Base-by-base conservation (phyloP, 2,797 vertebrate species). In the Myiotriccus ornatus region DNA sequence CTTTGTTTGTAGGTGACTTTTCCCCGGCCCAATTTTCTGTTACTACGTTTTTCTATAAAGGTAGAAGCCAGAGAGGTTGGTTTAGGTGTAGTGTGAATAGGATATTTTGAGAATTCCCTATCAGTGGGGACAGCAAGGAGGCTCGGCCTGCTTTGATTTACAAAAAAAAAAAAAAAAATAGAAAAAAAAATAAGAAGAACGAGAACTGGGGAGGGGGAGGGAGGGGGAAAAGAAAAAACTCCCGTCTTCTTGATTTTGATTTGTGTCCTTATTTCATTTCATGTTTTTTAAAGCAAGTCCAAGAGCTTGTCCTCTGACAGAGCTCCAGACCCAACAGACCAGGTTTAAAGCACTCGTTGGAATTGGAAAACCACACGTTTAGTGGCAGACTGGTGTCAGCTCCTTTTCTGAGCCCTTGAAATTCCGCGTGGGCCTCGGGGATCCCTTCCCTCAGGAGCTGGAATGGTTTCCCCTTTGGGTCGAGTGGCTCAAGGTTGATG, bases 1-100 rank as follows among this genome's bases (percentile, higher is more conserved):
- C 92, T 96, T 97, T 94, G 87, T 97, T 97, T 96, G 76, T 97
- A 98, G 97, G 84, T 95, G 96, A 89, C 32, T 95, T 95, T 95
- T 44, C 65, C 59, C 39, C 39, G 1, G 59, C 73, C 59, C 25
- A 2, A 28, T 96, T 90, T 96, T 88, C 89, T 96, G 92, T 95
- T 96, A 67, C 34, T 80, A 37, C 89, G 18, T 90, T 95, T 97
- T 97, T 97, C 97, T 97, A 91, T 97, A 94, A 96, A 93, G 87
- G 90, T 97, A 98, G 97, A 95, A 97, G 88, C 87, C 95, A 96
- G 93, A 84, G 88, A 85, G 95, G 90, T 95, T 89, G 95, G 84
- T 95, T 98, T 98, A 97, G 96, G 78, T n/a, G 5, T 97, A 96
- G 94, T 1, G 78, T 88, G 95, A 95, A 27, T 96, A 97, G 96